Conservation (phyloP, 2,797 vertebrate genomes). For the Hephaestus fuliginosus region DNA sequence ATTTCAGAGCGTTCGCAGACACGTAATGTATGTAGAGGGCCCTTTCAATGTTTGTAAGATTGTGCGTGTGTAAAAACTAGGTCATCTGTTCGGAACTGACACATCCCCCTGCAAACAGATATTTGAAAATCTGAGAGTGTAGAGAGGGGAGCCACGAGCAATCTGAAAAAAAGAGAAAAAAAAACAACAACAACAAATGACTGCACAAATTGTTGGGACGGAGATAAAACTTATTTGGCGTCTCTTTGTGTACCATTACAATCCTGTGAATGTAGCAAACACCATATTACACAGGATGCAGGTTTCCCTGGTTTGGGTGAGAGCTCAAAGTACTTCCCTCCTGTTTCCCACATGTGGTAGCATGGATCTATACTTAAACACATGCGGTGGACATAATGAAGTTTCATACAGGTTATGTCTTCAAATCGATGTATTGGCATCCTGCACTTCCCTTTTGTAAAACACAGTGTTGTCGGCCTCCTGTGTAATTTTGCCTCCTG, state of each 20-base stretch:
- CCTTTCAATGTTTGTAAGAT: conserved; percentile 74
- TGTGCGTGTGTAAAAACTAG: conserved; percentile 84
- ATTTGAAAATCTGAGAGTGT: conserved; percentile 82
- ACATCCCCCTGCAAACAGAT: conserved; percentile 85
- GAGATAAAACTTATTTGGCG: conserved; percentile 76
- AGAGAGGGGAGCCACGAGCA: conserved; percentile 79
- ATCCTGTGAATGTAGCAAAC: conserved; percentile 60
- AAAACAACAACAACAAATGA: conserved; percentile 77
- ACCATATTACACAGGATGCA: conserved; percentile 71
- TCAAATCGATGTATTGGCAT: conserved; percentile 70
- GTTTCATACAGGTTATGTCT: conserved; percentile 71
- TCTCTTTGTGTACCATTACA: conserved; percentile 71
- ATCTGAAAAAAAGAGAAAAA: conserved; percentile 51
- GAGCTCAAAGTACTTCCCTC: conserved; percentile 39
- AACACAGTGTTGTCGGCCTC: conserved; percentile 56
- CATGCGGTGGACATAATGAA: conserved; percentile 74
- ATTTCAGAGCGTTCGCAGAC: conserved; percentile 57
- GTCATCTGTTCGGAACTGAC: conserved; percentile 87
- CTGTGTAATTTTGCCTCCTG: conserved; percentile 77
- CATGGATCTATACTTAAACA: conserved; percentile 70
- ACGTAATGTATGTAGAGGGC: conserved; percentile 74
- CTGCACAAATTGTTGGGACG: conserved; percentile 77
- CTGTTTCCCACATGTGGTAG: conserved; percentile 64
- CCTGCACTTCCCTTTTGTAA: conserved; percentile 67
- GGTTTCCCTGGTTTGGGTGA: conserved; percentile 67